Evolutionary conservation across 1,140 invertebrate genomes (phyloP).

Genomic region (Bombus polaris): DNA sequence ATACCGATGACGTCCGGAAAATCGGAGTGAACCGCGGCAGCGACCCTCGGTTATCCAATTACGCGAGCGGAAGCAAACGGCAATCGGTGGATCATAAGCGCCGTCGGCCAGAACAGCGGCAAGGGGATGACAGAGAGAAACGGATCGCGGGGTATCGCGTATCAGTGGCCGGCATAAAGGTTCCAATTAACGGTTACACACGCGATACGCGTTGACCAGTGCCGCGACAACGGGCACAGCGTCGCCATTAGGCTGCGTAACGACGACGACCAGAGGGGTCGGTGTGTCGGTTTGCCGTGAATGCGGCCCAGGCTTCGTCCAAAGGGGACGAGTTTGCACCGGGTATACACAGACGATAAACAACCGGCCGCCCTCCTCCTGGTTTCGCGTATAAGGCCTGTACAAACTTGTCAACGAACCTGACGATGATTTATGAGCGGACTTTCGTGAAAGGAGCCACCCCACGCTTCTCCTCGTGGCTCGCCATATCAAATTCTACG

Average conservation of each 20-base stretch:
- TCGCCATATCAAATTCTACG: background rate
- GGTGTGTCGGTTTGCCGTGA: slow-evolving; percentile 16
- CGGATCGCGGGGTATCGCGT: slow-evolving; percentile 1
- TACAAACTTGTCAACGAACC: slow-evolving; percentile 45
- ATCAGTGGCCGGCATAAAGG: slow-evolving; percentile 30
- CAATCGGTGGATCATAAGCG: slow-evolving; percentile 39
- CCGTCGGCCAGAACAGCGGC: background rate
- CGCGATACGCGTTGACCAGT: slow-evolving; percentile 14
- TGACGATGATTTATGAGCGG: slow-evolving; percentile 51
- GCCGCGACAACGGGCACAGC: background rate
- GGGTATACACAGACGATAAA: slow-evolving; percentile 60
- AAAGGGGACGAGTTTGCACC: slow-evolving; percentile 49
- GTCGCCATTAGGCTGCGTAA: slow-evolving; percentile 53
- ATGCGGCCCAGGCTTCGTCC: slow-evolving; percentile 8
- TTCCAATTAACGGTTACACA: slow-evolving; percentile 48
- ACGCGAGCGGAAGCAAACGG: background rate
- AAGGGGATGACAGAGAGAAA: background rate
- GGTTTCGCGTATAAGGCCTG: slow-evolving; percentile 29
- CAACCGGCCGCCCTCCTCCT: slow-evolving; percentile 1
- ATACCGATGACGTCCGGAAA: too few relatives aligned
- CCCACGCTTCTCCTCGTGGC: too few relatives aligned
- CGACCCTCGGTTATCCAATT: slow-evolving; percentile 21
- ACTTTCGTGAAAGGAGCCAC: slow-evolving; percentile 1
- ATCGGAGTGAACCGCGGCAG: background rate
- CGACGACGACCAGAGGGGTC: slow-evolving; percentile 12